Conservation (phyloP, 2,113 vertebrate genomes). For the Aspiorhynchus laticeps region DNA sequence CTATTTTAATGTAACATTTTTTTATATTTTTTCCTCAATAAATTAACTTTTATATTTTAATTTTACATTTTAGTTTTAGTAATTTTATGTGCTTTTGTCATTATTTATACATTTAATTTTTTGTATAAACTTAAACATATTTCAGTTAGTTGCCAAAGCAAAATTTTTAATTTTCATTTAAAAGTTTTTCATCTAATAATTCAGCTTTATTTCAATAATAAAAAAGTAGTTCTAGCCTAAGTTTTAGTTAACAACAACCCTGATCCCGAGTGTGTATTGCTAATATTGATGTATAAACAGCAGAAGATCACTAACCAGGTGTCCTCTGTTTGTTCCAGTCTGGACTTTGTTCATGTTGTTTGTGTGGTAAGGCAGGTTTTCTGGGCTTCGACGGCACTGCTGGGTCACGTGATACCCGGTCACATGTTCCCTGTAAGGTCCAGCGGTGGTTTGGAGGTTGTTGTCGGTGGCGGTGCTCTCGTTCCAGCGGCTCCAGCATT, state of each 20-base stretch:
- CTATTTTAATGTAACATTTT: background rate
- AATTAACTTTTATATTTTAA: background rate
- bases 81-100: background rate
- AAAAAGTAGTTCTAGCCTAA: background rate
- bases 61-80: background rate
- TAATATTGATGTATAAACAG: background rate
- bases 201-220: too few relatives aligned
- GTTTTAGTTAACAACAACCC: background rate
- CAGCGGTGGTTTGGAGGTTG: constrained; percentile 12
- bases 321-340: constrained; percentile 77
- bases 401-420: constrained; percentile 70
- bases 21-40: background rate
- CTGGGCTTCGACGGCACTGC: constrained; percentile 73
- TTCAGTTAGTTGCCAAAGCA: too few relatives aligned
- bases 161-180: too few relatives aligned
- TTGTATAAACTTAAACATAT: too few relatives aligned
- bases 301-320: constrained; percentile 83
- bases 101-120: too few relatives aligned
- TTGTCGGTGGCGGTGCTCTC: background rate
- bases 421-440: constrained; percentile 79
- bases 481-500: constrained; percentile 73
- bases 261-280: background rate
- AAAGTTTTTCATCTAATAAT: too few relatives aligned
- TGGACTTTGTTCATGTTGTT: constrained; percentile 44
- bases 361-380: constrained; percentile 70